Evolutionary conservation across 2,888 invertebrate species (phyloP), one percentile per base, ranked within the genome.

Genomic region (Tribolium freemani): DNA sequence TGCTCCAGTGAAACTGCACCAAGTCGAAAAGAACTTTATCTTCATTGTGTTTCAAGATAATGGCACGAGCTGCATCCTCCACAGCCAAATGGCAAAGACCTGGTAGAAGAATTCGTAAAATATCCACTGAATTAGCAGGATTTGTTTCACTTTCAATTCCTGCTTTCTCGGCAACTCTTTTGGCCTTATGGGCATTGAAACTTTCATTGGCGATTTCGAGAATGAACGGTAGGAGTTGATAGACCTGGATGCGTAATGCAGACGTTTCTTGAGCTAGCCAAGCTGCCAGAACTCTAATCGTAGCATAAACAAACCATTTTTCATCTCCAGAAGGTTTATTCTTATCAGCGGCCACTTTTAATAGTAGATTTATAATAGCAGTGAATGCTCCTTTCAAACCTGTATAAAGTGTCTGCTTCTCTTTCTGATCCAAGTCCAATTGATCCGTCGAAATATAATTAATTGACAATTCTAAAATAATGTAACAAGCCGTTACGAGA

Each of bases 241-340:
- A 95, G 45, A 96, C 91, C 84, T 95, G 94, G 50, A 93, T 90
- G 31, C 95, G 91, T 93, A 96, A 93, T 0, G 96, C 95, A 1
- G 94, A 92, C 0, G 96, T 95, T 87, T 97, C 96, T 87, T 96
- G 96, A 0, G 95, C 94, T 80, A 97, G 87, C 96, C 96, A 96
- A n/a, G 95, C 92, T 9, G 94, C 92, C 61, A 96, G 86, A 38
- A 96, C 94, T 78, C 96, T 89, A 6, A 96, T 93, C 86, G 94
- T 93, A 2, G 94, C 94, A 87, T 93, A 93, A n/a, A 95, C 90
- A 86, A 95, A 94, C 58, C 93, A 88, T 85, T 93, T 93, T 80
- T 95, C 94, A 69, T 90, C 89, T 68, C 91, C 89, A 57, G 91
- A 91, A 74, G 93, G 93, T 79, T 90, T 91, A 83, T 91, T 91